phyloP scores from a whole-genome alignment of 2,888 invertebrate genomes.

The Eremobia ochroleuca region DNA sequence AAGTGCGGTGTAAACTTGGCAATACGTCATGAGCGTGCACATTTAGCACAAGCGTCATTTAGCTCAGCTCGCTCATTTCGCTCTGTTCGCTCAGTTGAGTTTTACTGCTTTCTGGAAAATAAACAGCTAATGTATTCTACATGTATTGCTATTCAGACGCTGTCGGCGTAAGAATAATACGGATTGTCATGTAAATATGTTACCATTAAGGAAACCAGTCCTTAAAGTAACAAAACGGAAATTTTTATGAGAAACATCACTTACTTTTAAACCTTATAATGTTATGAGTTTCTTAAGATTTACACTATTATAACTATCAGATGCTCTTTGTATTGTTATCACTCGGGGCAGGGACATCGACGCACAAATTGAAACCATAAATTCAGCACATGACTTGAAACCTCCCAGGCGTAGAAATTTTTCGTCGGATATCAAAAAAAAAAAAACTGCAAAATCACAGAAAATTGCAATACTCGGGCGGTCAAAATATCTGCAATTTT shows the following conservation, averaged over 20 bases:
- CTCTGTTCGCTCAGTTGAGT: slow-evolving; percentile 42
- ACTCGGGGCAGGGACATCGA: background rate
- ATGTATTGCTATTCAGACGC: slow-evolving; percentile 34
- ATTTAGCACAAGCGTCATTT: slow-evolving; percentile 60
- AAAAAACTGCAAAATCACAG: background rate
- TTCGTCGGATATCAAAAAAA: background rate
- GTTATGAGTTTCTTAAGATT: background rate
- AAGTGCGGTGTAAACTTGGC: slow-evolving; percentile 19
- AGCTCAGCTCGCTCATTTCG: slow-evolving; percentile 39
- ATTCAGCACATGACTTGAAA: background rate
- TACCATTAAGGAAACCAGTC: slow-evolving; percentile 14
- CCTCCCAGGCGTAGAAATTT: background rate
- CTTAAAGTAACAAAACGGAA: background rate
- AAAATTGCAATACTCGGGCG: too few relatives aligned
- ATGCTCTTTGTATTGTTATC: background rate
- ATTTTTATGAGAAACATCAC: background rate
- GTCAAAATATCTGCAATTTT: background rate
- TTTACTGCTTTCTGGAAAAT: slow-evolving; percentile 61
- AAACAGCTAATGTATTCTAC: slow-evolving; percentile 59
- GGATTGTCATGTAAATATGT: slow-evolving; percentile 23
- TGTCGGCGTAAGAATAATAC: slow-evolving; percentile 16
- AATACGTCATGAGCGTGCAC: slow-evolving; percentile 49
- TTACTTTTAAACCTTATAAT: background rate
- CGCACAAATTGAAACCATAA: background rate
- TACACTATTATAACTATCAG: background rate